Conservation (phyloP, 2,113 vertebrate species). For the Seriola quinqueradiata region DNA sequence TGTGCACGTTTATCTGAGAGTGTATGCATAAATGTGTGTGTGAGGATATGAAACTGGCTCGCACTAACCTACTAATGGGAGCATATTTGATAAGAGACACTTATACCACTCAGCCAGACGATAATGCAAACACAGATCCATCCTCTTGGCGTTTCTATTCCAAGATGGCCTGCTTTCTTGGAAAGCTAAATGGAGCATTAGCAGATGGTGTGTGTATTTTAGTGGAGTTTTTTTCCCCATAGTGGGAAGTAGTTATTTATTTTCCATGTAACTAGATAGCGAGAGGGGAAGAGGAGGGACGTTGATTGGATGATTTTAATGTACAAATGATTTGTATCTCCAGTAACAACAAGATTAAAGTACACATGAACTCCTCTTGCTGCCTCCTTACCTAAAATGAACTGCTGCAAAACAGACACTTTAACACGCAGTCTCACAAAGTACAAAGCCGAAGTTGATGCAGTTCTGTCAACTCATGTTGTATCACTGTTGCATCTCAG, state of each 20-base stretch:
- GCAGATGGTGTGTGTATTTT: slow-evolving; percentile 71
- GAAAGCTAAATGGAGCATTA: slow-evolving; percentile 83
- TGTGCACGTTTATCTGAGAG: slow-evolving; percentile 19
- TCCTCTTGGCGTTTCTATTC: slow-evolving; percentile 74
- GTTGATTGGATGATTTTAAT: slow-evolving; percentile 45
- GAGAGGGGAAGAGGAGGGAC: background rate
- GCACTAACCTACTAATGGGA: slow-evolving; percentile 75
- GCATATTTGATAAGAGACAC: slow-evolving; percentile 79
- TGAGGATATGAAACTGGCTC: slow-evolving; percentile 52
- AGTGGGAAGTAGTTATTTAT: slow-evolving; percentile 62
- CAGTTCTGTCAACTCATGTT: slow-evolving; percentile 25
- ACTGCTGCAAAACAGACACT: slow-evolving; percentile 5
- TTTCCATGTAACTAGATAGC: slow-evolving; percentile 62
- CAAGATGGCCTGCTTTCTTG: slow-evolving; percentile 75
- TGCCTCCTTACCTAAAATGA: slow-evolving; percentile 36
- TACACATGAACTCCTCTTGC: slow-evolving; percentile 24
- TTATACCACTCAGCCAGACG: slow-evolving; percentile 71
- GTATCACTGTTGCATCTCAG: slow-evolving; percentile 36
- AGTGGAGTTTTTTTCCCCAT: slow-evolving; percentile 47
- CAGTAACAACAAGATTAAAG: slow-evolving; percentile 42
- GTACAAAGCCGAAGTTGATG: background rate
- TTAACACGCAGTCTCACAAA: background rate
- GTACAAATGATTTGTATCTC: slow-evolving; percentile 37
- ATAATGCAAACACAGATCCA: slow-evolving; percentile 73
- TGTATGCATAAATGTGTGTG: slow-evolving; percentile 42